Evolutionary conservation across 2,113 vertebrate genomes (phyloP), one percentile per base, ranked within the genome.

Genomic region (Brachyhypopomus gauderio): DNA sequence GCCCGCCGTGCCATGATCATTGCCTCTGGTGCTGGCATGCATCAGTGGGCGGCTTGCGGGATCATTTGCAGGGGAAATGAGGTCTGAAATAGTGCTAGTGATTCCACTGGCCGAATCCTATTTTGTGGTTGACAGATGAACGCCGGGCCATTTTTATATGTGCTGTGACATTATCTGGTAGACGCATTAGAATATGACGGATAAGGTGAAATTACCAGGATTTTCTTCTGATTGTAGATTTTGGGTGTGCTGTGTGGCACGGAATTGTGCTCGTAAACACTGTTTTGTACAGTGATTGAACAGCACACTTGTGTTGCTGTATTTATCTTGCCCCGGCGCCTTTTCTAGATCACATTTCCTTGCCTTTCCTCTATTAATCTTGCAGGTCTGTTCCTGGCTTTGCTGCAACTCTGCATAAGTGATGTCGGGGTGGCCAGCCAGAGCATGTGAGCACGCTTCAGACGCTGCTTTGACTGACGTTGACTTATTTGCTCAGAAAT

Each of bases 401-500:
- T 34, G 55, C 56, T 71, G 20, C 19, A 25, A 38, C 36, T 5
- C 34, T 8, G 71, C 70, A 55, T 64, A 79, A 79, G 66, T 59
- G 55, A 69, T 34, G 23, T 20, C 55, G 38, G 34, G 60, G 38
- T 64, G 77, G 56, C 83, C 34, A n/a, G 23, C 0, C 48, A 19
- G 34, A 17, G 14, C 62, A 11, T 8, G 55, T 9, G 64, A 45
- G 75, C 63, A 48, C 52, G 69, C 6, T 59, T 63, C 71, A 83
- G 81, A 84, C 89, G 90, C 93, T 89, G 89, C 92, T 90, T 89
- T 83, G 87, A 76, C 86, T 90, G 92, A 95, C 94, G 94, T 95
- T 96, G 95, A 96, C 96, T 95, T 95, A 96, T 96, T 95, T 96
- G 92, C 94, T 95, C 89, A 94, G 92, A 95, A 96, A 95, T 95